Percentiles rank a stretch among this genome's conserved stretches.
Conservation (phyloP, 2,888 invertebrate species). For the Patella caerulea region DNA sequence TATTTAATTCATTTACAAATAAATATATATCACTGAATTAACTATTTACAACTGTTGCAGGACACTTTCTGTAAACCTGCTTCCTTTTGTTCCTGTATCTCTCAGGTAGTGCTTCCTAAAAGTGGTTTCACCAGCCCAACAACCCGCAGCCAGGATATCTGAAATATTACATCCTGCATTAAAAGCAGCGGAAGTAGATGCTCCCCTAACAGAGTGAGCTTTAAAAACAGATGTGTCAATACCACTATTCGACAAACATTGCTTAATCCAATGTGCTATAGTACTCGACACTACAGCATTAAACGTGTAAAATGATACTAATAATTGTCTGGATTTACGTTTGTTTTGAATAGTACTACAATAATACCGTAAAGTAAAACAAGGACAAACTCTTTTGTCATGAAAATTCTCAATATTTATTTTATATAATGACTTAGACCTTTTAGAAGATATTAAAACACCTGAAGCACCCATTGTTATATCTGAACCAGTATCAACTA, state of each 20-base stretch:
- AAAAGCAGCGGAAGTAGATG: constrained; percentile 6
- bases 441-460: constrained; percentile 27
- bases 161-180: constrained; percentile 6
- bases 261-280: constrained; percentile 25
- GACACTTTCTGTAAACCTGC: too few relatives aligned
- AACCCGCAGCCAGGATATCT: constrained; percentile 11
- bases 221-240: constrained; percentile 21
- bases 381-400: constrained; percentile 26
- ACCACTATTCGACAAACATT: constrained; percentile 8
- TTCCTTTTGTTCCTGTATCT: background rate
- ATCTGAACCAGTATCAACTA: constrained; percentile 20
- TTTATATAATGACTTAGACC: constrained; percentile 9
- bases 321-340: constrained; percentile 6
- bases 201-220: constrained; percentile 27
- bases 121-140: constrained; percentile 22
- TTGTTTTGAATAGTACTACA: constrained; percentile 5
- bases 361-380: constrained; percentile 16
- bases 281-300: constrained; percentile 15
- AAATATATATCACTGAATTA: too few relatives aligned
- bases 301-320: constrained; percentile 19
- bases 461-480: constrained; percentile 31
- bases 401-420: constrained; percentile 11
- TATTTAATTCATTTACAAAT: too few relatives aligned
- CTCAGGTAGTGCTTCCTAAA: constrained; percentile 19
- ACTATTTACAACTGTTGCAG: too few relatives aligned